Base-by-base conservation (phyloP, 2,113 vertebrate species). In the Tapirus terrestris region DNA sequence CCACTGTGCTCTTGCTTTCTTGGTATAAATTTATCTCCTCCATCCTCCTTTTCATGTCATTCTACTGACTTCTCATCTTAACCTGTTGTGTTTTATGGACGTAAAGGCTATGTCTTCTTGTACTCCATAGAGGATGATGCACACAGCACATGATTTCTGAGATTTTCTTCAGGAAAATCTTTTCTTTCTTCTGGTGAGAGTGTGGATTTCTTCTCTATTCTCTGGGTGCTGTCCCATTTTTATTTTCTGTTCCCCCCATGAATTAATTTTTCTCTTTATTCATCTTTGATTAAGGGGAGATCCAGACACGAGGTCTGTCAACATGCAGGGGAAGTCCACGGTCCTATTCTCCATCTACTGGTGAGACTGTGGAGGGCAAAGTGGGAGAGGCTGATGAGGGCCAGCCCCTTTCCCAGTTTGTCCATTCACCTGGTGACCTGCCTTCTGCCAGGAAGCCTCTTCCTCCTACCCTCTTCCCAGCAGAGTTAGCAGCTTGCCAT, bases 321-420 rank as follows among this genome's bases (percentile, higher is more conserved):
- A 11, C 12, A n/a, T 0, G 13, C 1, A 56, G 31, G 48, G 48
- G 36, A 67, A 29, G 63, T 17, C 36, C 1, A 6, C 1, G 91
- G 20, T 61, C 63, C 48, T 0, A 1, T 3, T 72, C 75, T 68
- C 33, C 8, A 16, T 25, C 27, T 3, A 3, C 43, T 2, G 0
- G 1, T 18, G 60, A 58, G 45, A 11, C 4, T 0, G 18, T 33
- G 61, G 14, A 27, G 48, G 60, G 63, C 10, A 7, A 8, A 0
- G 17, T 0, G 23, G 33, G 36, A 16, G 70, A 13, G 20, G 45
- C 12, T 31, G 31, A 0, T 0, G 23, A 58, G n/a, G 77, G 60
- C 53, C 89, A n/a, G 33, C 43, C 58, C 8, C 0, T 6, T 8
- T 3, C 25, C 11, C n/a, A 10, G 17, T 33, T 11, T 21, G 58